Base-by-base conservation (phyloP, 1,140 invertebrate genomes). In the Trachymyrmex septentrionalis region DNA sequence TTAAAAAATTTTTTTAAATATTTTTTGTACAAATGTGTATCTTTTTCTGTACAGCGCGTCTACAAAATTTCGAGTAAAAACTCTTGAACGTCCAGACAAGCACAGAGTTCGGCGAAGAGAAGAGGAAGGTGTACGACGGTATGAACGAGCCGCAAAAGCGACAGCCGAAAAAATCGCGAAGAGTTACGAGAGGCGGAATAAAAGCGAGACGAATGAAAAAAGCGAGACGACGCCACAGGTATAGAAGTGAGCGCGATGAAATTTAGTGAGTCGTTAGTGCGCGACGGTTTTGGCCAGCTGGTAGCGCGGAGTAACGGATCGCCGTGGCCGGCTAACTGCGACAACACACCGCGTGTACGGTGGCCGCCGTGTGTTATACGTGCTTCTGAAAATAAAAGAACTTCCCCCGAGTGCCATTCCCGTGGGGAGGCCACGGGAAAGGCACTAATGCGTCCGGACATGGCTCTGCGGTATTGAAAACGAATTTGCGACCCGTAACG, bases 261-360 rank as follows among this genome's bases (percentile, higher is more conserved):
- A 92, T 92, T 91, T 92, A 92, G 92, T 91, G 92, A 92, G 88
- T 89, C 89, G 90, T 92, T 92, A 92, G 88, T 76, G 88, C 75
- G 87, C 78, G 91, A 92, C 89, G 91, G 82, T 88, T 90, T 91
- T 85, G 86, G 86, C 91, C 91, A 92, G 85, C 87, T 89, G 91
- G 87, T 89, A 87, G 86, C 87, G 34, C 34, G 48, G 63, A 87
- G 75, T 92, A 92, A 92, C 91, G 87, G 88, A 91, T 92, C 86
- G 88, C 88, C 85, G 61, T 88, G 48, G 24, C 57, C 63, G 48
- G 77, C 59, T 86, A 86, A 82, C 77, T 86, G 44, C 63, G 57
- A 64, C 55, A 44, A 64, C 55, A 44, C 38, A 44, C 19, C 24
- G 27, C 48, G 27, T 30, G 67, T 66, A 73, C 14, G 53, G 24